Evolutionary conservation across 1,140 invertebrate species (phyloP).

Genomic region (Gryon sp.): DNA sequence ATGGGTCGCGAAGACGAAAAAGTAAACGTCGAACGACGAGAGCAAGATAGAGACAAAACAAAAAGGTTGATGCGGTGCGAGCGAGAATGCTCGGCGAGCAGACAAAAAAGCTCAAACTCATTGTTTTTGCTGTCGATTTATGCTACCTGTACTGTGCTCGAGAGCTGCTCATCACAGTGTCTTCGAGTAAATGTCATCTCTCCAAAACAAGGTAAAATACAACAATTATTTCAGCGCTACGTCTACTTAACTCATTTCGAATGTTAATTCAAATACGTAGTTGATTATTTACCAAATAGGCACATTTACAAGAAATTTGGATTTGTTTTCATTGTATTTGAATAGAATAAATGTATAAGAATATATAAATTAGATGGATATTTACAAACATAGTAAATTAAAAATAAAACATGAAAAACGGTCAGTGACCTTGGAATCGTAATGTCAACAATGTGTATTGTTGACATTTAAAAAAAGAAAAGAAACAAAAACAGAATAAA

Average conservation of each 20-base stretch:
- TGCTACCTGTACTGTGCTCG: constrained; percentile 13
- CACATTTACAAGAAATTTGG: too few species aligned
- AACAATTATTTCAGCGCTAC: constrained; percentile 5
- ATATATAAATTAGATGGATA: too few species aligned
- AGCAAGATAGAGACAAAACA: constrained; percentile 32
- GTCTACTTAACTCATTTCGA: constrained; percentile 6
- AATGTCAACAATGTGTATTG: too few species aligned
- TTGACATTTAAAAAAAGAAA: too few species aligned
- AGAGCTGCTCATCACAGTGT: constrained; percentile 13
- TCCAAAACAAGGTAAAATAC: neutral
- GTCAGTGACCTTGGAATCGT: too few species aligned
- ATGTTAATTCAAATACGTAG: constrained; percentile 19
- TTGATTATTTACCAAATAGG: constrained; percentile 29
- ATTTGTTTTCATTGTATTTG: too few species aligned
- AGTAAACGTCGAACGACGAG: constrained; percentile 25
- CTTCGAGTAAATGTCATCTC: constrained; percentile 19
- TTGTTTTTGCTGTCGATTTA: constrained; percentile 43
- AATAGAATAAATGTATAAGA: too few species aligned
- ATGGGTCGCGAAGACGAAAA: constrained; percentile 47
- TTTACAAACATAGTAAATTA: too few species aligned
- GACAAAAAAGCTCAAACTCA: constrained; percentile 35
- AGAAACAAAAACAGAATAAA: too few species aligned
- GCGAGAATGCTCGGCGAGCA: constrained; percentile 8
- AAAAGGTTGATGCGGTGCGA: constrained; percentile 16
- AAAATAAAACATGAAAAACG: too few species aligned